A percentile compares a stretch with the other conserved stretches of the same genome.
Evolutionary conservation across 1,140 invertebrate species (phyloP).

Genomic region (Nomia melanderi): DNA sequence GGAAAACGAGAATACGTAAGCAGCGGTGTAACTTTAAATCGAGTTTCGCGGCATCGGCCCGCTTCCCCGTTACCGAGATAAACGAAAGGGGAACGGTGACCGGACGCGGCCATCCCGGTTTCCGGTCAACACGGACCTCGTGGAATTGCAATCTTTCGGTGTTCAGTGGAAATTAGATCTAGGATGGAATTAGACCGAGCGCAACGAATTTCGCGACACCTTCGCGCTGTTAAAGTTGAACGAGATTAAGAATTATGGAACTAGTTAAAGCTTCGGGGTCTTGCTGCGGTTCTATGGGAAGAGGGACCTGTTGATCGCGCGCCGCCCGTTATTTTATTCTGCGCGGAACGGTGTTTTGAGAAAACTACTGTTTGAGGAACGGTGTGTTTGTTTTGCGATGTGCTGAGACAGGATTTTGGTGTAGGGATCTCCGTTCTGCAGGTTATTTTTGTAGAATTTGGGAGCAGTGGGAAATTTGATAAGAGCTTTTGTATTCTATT

Average conservation of each 20-base stretch:
- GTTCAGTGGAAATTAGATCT: conserved; percentile 12
- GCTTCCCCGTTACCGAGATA: not conserved
- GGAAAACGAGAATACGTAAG: conserved; percentile 60
- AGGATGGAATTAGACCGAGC: conserved; percentile 14
- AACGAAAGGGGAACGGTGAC: not conserved
- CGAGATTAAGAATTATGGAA: conserved; percentile 33
- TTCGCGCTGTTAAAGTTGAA: not conserved
- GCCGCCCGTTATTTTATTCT: not conserved
- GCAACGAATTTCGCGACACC: conserved; percentile 29
- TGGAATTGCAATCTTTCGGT: conserved; percentile 6
- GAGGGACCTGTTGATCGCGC: conserved; percentile 41
- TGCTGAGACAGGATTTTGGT: too few relatives aligned
- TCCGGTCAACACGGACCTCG: not conserved
- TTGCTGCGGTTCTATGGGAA: too few relatives aligned
- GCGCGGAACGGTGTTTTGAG: not conserved
- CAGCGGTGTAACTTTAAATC: conserved; percentile 60
- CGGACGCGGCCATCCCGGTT: not conserved
- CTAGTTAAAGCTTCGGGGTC: not conserved
- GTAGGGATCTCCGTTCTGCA: too few relatives aligned
- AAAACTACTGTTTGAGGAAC: too few relatives aligned
- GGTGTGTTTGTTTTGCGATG: too few relatives aligned
- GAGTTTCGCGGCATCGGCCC: conserved; percentile 15
- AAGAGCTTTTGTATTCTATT: too few relatives aligned
- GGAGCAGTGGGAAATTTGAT: too few relatives aligned
- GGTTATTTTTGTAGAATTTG: too few relatives aligned